phyloP scores from a whole-genome alignment of 2,113 vertebrate genomes.

The Corynorhinus townsendii region DNA sequence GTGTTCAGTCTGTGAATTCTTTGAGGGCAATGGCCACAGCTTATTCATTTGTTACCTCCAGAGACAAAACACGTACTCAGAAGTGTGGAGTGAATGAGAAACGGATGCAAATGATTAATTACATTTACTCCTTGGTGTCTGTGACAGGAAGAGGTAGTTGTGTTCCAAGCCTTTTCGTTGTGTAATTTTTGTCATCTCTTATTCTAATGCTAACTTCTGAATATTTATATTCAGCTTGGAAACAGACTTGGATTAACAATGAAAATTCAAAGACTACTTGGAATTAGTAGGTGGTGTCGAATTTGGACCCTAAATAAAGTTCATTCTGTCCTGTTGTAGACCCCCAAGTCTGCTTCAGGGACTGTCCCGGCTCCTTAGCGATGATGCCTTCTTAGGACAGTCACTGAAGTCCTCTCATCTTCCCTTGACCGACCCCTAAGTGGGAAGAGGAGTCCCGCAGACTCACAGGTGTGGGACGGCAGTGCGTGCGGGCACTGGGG shows the following conservation, averaged over 20 bases:
- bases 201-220: not conserved
- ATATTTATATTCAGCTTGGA: not conserved
- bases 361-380: accelerated
- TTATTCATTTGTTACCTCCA: not conserved
- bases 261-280: not conserved
- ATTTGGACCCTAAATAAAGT: not conserved
- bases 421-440: not conserved
- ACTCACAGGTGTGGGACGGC: not conserved
- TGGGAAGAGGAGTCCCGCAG: no score
- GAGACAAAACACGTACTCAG: accelerated
- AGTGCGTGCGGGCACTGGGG: accelerated
- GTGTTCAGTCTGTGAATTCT: not conserved
- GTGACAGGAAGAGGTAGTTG: not conserved
- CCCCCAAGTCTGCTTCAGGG: accelerated
- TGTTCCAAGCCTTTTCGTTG: not conserved
- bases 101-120: accelerated
- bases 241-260: not conserved
- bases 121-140: not conserved
- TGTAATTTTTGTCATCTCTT: no score
- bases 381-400: no score
- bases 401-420: not conserved
- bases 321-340: accelerated
- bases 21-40: not conserved
- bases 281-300: not conserved
- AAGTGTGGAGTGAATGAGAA: not conserved